These are phyloP conservation scores for Pomatorhinus ruficollis DNA, from an alignment of 2,113 vertebrate genomes.

Conservation along the genomic window DNA sequence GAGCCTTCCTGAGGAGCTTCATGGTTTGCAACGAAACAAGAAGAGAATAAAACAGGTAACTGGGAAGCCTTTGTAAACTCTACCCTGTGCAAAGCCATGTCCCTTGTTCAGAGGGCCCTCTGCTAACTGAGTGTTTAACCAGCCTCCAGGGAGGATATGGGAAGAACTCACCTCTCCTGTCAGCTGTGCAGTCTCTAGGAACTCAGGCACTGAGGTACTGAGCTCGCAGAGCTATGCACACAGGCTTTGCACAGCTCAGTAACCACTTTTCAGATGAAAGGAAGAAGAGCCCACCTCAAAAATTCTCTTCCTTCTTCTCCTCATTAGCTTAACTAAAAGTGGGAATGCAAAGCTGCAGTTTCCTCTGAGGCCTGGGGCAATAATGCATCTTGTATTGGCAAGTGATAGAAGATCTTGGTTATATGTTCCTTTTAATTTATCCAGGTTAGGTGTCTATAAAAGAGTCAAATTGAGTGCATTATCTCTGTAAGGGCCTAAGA, in stretches of 20 bases:
- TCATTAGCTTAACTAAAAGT: background rate
- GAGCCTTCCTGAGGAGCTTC: background rate
- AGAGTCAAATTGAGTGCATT: background rate
- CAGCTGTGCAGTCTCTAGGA: background rate
- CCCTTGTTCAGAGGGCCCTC: background rate
- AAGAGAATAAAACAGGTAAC: background rate
- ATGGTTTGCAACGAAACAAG: background rate
- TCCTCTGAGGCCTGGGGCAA: slow-evolving; percentile 1
- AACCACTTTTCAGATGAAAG: background rate
- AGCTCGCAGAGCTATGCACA: background rate
- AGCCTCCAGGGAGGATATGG: background rate
- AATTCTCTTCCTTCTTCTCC: slow-evolving; percentile 33
- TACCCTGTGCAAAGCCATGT: background rate
- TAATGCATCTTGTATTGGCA: background rate
- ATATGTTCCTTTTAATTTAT: background rate
- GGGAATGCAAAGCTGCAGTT: background rate
- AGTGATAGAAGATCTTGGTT: background rate
- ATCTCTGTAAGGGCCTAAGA: background rate
- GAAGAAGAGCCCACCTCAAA: background rate
- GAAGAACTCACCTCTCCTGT: slow-evolving; percentile 1
- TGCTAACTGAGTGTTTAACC: background rate
- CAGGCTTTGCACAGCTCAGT: background rate
- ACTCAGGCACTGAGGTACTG: background rate
- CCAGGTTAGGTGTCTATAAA: background rate
- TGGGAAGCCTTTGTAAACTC: background rate